Evolutionary conservation across 53 echinoderm and acorn worm genomes (phyloP).

Genomic region (Crossaster papposus): DNA sequence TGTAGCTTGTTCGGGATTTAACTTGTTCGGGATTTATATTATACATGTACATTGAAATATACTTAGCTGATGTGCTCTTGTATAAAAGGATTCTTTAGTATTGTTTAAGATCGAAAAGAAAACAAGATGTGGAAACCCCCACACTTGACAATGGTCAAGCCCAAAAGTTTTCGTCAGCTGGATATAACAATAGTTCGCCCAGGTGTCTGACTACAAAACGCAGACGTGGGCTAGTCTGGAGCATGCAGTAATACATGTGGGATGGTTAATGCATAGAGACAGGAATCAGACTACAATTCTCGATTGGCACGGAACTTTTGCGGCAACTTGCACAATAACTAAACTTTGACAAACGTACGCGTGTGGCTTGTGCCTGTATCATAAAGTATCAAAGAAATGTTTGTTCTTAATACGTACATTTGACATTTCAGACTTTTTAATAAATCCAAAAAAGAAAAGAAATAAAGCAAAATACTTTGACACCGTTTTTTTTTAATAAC

Average conservation of each 20-base stretch:
- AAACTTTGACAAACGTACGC: no score
- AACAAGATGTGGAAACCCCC: not conserved
- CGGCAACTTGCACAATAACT: no score
- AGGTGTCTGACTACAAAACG: constrained; percentile 7
- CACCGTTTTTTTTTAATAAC: no score
- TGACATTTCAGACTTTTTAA: not conserved
- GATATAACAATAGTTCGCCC: not conserved
- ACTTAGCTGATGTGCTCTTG: not conserved
- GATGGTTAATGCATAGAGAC: not conserved
- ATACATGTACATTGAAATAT: not conserved
- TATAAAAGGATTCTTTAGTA: not conserved
- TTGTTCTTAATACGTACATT: not conserved
- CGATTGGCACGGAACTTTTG: no score
- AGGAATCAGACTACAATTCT: not conserved
- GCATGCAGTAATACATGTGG: not conserved
- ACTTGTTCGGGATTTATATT: not conserved
- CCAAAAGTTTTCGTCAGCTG: constrained; percentile 24
- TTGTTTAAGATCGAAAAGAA: not conserved
- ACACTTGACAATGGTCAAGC: not conserved
- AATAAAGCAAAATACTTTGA: no score
- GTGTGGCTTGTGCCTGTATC: not conserved
- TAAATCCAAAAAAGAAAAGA: not conserved
- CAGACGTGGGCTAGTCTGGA: not conserved
- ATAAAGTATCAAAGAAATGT: not conserved
- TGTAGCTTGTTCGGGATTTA: not conserved